A percentile compares a stretch with the other conserved stretches of the same genome.
Evolutionary conservation across 23 tunicate genomes (phyloP).

Genomic region (Ascidia mentula): DNA sequence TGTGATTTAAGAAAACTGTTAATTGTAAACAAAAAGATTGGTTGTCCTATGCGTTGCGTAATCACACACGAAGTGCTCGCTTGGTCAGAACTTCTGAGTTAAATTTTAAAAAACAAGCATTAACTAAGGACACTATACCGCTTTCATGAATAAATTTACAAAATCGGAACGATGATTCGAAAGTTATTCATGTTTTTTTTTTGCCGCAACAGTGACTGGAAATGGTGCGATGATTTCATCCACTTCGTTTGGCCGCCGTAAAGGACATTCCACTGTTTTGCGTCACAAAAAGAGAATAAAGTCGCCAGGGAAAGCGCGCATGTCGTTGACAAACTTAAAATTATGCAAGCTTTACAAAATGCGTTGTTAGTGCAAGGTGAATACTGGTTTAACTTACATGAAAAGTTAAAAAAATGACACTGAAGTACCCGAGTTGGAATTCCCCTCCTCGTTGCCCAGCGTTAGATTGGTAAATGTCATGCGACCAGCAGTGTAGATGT

Average conservation of each 20-base stretch:
- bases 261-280: slow-evolving; percentile 3
- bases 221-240: slow-evolving; percentile 8
- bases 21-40: not conserved
- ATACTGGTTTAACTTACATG: not conserved
- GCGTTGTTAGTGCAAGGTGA: not conserved
- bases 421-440: not conserved
- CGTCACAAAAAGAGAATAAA: not conserved
- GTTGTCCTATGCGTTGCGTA: not conserved
- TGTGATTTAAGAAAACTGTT: too few species aligned
- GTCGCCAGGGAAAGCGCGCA: not conserved
- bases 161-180: too few species aligned
- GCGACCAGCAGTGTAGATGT: not conserved
- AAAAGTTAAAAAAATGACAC: too few species aligned
- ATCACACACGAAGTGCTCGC: too few species aligned
- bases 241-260: not conserved
- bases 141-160: too few species aligned
- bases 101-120: not conserved
- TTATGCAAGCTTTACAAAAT: not conserved
- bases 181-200: not conserved
- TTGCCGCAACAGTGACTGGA: not conserved
- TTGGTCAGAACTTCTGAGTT: not conserved
- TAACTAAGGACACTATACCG: too few species aligned
- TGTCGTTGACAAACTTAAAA: not conserved
- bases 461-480: not conserved
- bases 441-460: not conserved